Conservation (phyloP, 2,888 invertebrate species). For the Mantis religiosa region DNA sequence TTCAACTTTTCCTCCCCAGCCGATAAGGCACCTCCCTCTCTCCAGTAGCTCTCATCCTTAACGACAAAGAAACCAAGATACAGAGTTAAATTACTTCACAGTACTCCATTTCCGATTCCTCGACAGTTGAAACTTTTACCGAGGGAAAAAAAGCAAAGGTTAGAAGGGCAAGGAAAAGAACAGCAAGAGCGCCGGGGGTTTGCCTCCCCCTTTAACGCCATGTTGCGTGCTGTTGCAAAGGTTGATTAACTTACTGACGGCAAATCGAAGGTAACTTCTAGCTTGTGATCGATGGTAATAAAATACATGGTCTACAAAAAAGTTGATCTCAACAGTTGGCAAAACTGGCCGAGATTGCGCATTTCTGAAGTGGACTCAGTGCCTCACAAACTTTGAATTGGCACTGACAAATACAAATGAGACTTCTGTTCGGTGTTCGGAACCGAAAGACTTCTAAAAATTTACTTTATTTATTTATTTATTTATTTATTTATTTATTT, state of each 20-base stretch:
- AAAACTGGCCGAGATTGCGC: no score
- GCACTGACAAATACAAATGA: no score
- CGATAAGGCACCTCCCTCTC: neutral
- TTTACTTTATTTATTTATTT: no score
- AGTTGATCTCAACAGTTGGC: neutral
- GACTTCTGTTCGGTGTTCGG: no score
- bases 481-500: no score
- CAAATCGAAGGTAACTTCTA: neutral
- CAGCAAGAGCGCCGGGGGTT: neutral
- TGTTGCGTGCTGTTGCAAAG: neutral
- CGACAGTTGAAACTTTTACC: slow-evolving; percentile 3
- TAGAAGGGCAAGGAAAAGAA: neutral
- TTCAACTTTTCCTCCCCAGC: neutral
- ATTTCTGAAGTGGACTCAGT: no score
- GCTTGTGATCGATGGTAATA: neutral
- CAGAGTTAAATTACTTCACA: slow-evolving; percentile 13
- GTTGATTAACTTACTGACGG: neutral
- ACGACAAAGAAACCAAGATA: slow-evolving; percentile 12
- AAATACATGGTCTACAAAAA: neutral
- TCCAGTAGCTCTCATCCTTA: neutral
- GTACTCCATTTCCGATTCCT: slow-evolving; percentile 3
- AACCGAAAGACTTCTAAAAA: no score
- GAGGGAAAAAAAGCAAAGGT: neutral
- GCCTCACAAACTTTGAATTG: no score
- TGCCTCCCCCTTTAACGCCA: neutral